A percentile compares a stretch with the other conserved stretches of the same genome.
phyloP scores from a whole-genome alignment of 2,797 vertebrate genomes.

The Cheirogaleus major region DNA sequence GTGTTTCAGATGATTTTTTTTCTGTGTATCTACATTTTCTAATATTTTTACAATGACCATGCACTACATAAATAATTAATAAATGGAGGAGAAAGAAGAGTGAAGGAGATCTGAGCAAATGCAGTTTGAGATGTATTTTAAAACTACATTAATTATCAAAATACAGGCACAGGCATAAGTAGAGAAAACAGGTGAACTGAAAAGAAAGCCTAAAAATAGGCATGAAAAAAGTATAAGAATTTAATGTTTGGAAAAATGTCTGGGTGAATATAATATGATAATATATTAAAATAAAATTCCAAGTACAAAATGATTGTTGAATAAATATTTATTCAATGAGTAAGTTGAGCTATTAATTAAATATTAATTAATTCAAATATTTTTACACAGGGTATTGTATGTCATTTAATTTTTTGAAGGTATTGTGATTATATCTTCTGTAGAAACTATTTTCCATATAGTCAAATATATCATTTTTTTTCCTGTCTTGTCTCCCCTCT shows the following conservation, averaged over 20 bases:
- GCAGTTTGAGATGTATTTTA: background rate
- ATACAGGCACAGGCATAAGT: background rate
- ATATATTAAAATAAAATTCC: background rate
- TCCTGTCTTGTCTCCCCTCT: background rate
- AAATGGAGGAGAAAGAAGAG: background rate
- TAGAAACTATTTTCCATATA: background rate
- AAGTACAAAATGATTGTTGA: background rate
- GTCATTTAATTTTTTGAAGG: background rate
- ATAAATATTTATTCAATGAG: background rate
- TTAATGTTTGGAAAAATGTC: background rate
- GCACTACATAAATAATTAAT: background rate
- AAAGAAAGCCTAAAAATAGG: background rate
- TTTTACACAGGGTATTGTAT: background rate
- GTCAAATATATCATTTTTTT: background rate
- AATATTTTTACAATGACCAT: background rate
- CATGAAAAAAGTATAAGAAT: background rate
- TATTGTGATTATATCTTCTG: background rate
- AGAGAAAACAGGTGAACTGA: background rate
- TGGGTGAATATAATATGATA: background rate
- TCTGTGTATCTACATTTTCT: background rate
- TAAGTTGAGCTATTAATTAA: background rate
- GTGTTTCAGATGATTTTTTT: background rate
- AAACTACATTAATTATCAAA: conserved; percentile 6
- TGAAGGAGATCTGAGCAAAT: background rate
- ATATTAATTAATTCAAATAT: background rate